These are phyloP conservation scores for Caenorhabditis auriculariae DNA, from an alignment of 2,888 invertebrate species.

Conservation along the genomic window DNA sequence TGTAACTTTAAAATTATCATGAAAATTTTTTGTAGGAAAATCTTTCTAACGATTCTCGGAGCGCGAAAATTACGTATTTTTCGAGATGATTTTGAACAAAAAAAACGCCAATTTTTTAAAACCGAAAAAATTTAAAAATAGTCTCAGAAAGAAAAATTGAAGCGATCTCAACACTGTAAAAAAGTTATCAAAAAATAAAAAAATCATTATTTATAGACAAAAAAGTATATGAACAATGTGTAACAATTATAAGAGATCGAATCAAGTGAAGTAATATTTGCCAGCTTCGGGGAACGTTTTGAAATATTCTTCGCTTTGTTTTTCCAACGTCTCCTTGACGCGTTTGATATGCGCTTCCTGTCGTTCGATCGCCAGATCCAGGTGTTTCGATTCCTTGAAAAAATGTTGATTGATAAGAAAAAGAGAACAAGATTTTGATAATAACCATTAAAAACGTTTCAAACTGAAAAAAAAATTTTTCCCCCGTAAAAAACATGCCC, in stretches of 20 bases:
- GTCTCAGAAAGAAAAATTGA: no score
- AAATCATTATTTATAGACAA: no score
- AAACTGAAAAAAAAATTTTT: slow-evolving; percentile 20
- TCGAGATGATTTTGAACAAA: no score
- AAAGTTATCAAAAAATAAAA: no score
- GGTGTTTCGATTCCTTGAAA: slow-evolving; percentile 8
- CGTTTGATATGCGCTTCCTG: slow-evolving; percentile 11
- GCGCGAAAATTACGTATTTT: no score
- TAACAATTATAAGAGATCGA: neutral
- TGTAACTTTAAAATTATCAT: no score
- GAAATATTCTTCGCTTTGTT: neutral
- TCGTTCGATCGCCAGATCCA: slow-evolving; percentile 22
- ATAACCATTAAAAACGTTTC: neutral
- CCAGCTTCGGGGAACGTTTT: slow-evolving; percentile 10
- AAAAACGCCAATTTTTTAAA: no score
- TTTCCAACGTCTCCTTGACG: slow-evolving; percentile 1
- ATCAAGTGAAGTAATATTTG: slow-evolving; percentile 16
- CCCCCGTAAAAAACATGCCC: neutral
- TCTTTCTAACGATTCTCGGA: no score
- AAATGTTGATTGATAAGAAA: neutral
- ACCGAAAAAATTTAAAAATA: no score
- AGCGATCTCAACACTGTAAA: no score
- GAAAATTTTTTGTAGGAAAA: no score
- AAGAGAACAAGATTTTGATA: neutral
- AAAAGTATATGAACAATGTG: no score